Percentiles rank a stretch among this genome's conserved stretches.
phyloP scores from a whole-genome alignment of 2,888 invertebrate genomes.

The Dasysyrphus albostriatus region DNA sequence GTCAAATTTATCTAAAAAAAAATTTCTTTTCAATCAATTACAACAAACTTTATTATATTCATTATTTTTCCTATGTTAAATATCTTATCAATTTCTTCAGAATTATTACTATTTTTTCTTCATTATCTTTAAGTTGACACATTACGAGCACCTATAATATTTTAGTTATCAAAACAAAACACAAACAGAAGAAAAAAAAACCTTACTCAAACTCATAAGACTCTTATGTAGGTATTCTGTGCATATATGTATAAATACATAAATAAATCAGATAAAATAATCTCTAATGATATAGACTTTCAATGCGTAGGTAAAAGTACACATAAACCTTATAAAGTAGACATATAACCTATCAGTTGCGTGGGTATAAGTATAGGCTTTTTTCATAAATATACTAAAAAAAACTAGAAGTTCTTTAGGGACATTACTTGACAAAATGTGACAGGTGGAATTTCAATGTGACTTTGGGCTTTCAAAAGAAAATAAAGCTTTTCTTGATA shows the following conservation, averaged over 20 bases:
- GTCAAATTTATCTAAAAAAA: not conserved
- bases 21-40: not conserved
- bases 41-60: not conserved
- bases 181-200: not conserved
- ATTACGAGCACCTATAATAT: slow-evolving; percentile 14
- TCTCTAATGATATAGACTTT: slow-evolving; percentile 4
- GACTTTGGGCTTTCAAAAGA: not conserved
- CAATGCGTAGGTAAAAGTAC: slow-evolving; percentile 6
- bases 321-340: not conserved
- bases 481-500: not conserved
- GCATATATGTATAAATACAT: not conserved
- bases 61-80: not conserved
- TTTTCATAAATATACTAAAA: not conserved
- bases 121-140: slow-evolving; percentile 21
- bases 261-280: slow-evolving; percentile 27
- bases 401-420: not conserved
- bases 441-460: slow-evolving; percentile 8
- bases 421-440: slow-evolving; percentile 16
- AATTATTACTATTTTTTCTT: not conserved
- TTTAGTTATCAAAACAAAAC: slow-evolving; percentile 1
- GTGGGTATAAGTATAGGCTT: not conserved
- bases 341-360: not conserved
- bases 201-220: not conserved
- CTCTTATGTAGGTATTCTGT: no score
- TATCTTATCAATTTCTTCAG: slow-evolving; percentile 32